Evolutionary conservation across 53 echinoderm and acorn worm species (phyloP), one percentile per base, ranked within the genome.

Genomic region (Astropecten irregularis): DNA sequence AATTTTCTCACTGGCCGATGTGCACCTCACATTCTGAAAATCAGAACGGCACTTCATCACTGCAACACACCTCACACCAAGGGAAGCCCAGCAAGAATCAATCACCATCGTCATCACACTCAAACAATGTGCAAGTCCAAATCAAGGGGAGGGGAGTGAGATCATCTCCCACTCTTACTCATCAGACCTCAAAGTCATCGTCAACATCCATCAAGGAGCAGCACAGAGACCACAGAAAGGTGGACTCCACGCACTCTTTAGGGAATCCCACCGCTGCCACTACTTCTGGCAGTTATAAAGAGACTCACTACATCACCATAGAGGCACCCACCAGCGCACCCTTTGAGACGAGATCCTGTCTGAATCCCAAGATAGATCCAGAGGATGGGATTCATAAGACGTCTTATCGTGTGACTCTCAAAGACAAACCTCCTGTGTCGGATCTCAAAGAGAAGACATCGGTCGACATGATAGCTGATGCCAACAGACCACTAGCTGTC

Each of bases 261-360:
- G 20, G n/a, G 29, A 46, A 60, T 62, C 79, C 79, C 62, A 79
- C 79, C 30, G 60, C 62, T 60, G 79, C 16, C 32, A 54, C 74
- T 22, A 6, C 42, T 6, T 11, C 42, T 42, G 6, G 6, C 42
- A 11, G 42, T 42, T 11, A 6, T 6, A 79, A 40, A 42, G 79
- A 79, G 44, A 62, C 79, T n/a, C 79, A 79, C 61, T 79, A 44
- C 62, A 79, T 79, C 46, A 79, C 61, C 62, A 79, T 79, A n/a
- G 79, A 79, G 61, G 46, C 79, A 2, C 79, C 79, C 21, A 61
- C 61, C 5, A 61, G 61, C 31, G 60, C 79, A 37, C 62, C 79
- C 0, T 79, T 79, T 28, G 79, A 79, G 40, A 47, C 62, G 15
- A 55, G 74, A 34, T 74, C 74, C 19, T 55, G 51, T 37, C 14